Base-by-base conservation (phyloP, 2,888 invertebrate genomes). In the Tiliacea citrago region DNA sequence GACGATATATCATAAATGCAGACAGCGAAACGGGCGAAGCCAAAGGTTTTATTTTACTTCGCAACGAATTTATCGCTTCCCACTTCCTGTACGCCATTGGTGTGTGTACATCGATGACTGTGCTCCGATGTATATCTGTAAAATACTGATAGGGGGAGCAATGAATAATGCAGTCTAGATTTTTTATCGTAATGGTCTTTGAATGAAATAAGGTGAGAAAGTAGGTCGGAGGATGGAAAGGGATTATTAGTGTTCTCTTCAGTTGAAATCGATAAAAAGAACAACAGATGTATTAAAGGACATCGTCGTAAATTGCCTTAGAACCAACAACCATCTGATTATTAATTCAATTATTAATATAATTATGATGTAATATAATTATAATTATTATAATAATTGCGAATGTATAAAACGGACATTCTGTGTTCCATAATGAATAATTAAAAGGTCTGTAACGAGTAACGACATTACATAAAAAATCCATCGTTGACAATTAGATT, bases 41-140 rank as follows among this genome's bases (percentile, higher is more conserved):
- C 87, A 90, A 91, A 92, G 91, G 93, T 94, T 94, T 94, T 94
- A 94, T 94, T 94, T 94, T 93, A 93, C 94, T 93, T 92, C 89
- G 88, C 87, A 87, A 86, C 85, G 83, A 91, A 94, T 94, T 94
- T 94, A 94, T 94, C 90, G 92, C 84, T 92, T 89, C 90, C 91
- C 90, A 88, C 90, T 91, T 94, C 94, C 94, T 89, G 89, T 83
- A 74, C 82, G 86, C 82, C 83, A 86, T 86, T 84, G 88, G 89
- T 87, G 88, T 83, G 79, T 77, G 67, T 87, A 88, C 85, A 86
- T 86, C 87, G 88, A 86, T 88, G 85, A 77, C 82, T 87, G 78
- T 88, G 83, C 81, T 79, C 71, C 86, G 88, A 89, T 92, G 88
- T 89, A 86, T 91, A 84, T 82, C 83, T 82, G 42, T 85, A 72